phyloP scores from a whole-genome alignment of 53 echinoderm and acorn worm genomes.

The Crossaster papposus region DNA sequence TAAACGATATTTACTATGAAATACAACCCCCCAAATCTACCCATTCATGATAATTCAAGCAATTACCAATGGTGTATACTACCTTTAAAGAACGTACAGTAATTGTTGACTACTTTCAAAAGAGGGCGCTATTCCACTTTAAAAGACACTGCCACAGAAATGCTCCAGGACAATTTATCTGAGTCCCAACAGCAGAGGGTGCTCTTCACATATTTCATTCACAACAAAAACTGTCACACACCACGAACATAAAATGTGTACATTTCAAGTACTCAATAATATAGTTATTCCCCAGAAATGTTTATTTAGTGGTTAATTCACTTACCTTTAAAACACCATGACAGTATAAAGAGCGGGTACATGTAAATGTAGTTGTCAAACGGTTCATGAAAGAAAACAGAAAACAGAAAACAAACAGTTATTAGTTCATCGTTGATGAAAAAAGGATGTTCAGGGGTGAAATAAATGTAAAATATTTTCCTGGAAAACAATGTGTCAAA shows the following conservation, averaged over 20 bases:
- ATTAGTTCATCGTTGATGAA: not conserved
- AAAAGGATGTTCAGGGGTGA: too few relatives aligned
- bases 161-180: not conserved
- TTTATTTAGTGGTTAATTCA: not conserved
- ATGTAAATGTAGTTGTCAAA: too few relatives aligned
- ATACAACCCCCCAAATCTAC: too few relatives aligned
- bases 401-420: not conserved
- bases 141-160: not conserved
- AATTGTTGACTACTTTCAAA: not conserved
- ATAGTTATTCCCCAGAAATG: not conserved
- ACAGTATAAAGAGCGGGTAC: too few relatives aligned
- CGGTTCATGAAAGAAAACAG: not conserved
- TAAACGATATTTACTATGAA: too few relatives aligned
- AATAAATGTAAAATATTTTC: too few relatives aligned
- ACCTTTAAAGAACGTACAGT: not conserved
- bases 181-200: constrained; percentile 49
- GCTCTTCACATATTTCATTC: constrained; percentile 11
- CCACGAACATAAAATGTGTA: too few relatives aligned
- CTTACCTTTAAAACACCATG: not conserved
- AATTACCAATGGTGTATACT: too few relatives aligned
- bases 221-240: too few relatives aligned
- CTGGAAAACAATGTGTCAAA: too few relatives aligned
- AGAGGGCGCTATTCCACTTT: constrained; percentile 36
- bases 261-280: too few relatives aligned
- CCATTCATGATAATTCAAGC: too few relatives aligned